Conservation (phyloP, 2,113 vertebrate species). For the Argyrosomus japonicus region DNA sequence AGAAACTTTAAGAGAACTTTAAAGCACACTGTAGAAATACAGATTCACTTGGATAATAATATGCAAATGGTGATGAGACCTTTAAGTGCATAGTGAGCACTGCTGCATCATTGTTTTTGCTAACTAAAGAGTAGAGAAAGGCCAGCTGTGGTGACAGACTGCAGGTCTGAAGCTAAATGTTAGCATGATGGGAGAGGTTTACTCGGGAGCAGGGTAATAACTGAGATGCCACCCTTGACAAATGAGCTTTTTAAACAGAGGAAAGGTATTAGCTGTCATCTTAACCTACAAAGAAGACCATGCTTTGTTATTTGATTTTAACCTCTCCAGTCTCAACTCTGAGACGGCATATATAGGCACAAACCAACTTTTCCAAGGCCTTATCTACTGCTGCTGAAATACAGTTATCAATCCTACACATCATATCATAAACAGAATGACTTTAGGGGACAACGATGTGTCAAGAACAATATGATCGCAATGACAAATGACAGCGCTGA, state of each 20-base stretch:
- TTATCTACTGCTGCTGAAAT: not conserved
- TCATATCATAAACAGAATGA: not conserved
- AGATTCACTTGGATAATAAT: not conserved
- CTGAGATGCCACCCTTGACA: constrained; percentile 17
- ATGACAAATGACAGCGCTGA: not conserved
- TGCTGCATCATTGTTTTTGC: not conserved
- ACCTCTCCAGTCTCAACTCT: not conserved
- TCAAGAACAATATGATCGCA: not conserved
- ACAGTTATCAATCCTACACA: not conserved
- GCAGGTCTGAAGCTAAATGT: constrained; percentile 21
- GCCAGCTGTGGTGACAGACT: not conserved
- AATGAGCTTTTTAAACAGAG: constrained; percentile 40
- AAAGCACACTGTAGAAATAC: not conserved
- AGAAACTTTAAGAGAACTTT: not conserved
- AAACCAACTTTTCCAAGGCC: not conserved
- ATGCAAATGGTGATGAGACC: not conserved
- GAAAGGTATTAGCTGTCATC: not conserved
- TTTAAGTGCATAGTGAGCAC: not conserved
- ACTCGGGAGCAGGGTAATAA: not conserved
- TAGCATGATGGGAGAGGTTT: not conserved
- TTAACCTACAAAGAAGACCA: constrained; percentile 8
- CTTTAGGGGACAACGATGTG: not conserved
- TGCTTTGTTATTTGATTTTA: not conserved
- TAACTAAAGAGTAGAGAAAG: constrained; percentile 3
- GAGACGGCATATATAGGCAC: not conserved